Conservation (phyloP, 2,113 vertebrate genomes). For the Nesospiza acunhae region DNA sequence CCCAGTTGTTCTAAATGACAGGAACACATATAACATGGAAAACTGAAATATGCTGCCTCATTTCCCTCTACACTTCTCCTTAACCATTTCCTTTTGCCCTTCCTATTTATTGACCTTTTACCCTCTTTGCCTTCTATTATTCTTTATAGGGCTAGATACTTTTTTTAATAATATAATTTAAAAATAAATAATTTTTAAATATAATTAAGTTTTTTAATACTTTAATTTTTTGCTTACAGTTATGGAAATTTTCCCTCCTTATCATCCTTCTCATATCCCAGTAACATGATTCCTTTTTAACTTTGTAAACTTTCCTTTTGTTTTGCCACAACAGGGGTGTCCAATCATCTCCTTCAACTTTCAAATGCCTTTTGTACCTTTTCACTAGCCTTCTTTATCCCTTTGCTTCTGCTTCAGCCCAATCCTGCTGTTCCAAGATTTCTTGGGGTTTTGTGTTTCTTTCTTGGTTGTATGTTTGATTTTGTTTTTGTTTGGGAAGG, state of each 20-base stretch:
- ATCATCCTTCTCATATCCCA: background rate
- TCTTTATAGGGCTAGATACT: background rate
- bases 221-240: background rate
- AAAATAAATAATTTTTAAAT: background rate
- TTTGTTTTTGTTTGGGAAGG: background rate
- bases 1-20: background rate
- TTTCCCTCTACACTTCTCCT: background rate
- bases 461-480: background rate
- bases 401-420: background rate
- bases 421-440: background rate
- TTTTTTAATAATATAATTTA: background rate
- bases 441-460: accelerated
- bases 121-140: background rate
- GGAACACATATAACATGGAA: background rate
- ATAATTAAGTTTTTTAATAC: background rate
- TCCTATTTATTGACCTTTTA: background rate
- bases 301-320: background rate
- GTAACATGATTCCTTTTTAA: background rate
- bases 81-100: background rate
- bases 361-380: background rate
- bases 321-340: background rate
- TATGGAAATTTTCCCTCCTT: background rate
- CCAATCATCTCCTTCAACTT: background rate
- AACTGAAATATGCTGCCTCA: background rate
- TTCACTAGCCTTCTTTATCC: background rate